Evolutionary conservation across 1,140 invertebrate species (phyloP).

Genomic region (Popillia japonica): DNA sequence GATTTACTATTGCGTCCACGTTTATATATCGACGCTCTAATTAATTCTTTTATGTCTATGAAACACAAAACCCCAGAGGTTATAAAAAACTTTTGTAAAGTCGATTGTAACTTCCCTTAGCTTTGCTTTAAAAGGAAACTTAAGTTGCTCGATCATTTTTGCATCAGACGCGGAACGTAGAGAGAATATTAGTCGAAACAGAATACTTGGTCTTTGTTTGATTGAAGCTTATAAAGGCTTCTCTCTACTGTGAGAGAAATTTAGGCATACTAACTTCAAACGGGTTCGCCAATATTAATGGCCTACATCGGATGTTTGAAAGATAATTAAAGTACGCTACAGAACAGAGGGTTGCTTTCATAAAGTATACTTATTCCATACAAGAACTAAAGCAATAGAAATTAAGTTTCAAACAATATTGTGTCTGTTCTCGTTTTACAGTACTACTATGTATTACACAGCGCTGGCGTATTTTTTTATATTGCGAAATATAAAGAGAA

Average conservation of each 20-base stretch:
- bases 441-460: not conserved
- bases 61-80: not conserved
- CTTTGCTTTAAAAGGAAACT: not conserved
- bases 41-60: not conserved
- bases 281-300: slow-evolving; percentile 31
- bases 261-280: slow-evolving; percentile 32
- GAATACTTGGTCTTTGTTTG: slow-evolving; percentile 24
- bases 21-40: not conserved
- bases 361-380: not conserved
- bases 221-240: slow-evolving; percentile 18
- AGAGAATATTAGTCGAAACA: slow-evolving; percentile 32
- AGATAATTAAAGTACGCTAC: slow-evolving; percentile 28
- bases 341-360: not conserved
- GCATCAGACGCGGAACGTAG: not conserved
- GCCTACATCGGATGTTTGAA: slow-evolving; percentile 29
- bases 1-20: not conserved
- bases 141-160: slow-evolving; percentile 16
- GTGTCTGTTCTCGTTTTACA: not conserved
- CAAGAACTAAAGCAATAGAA: not conserved
- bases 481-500: not conserved
- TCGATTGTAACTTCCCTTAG: not conserved
- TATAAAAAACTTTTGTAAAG: not conserved
- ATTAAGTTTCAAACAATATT: slow-evolving; percentile 3
- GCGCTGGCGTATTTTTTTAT: not conserved
- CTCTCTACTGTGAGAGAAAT: slow-evolving; percentile 5